Base-by-base conservation (phyloP, 2,113 vertebrate genomes). In the Procavia capensis region DNA sequence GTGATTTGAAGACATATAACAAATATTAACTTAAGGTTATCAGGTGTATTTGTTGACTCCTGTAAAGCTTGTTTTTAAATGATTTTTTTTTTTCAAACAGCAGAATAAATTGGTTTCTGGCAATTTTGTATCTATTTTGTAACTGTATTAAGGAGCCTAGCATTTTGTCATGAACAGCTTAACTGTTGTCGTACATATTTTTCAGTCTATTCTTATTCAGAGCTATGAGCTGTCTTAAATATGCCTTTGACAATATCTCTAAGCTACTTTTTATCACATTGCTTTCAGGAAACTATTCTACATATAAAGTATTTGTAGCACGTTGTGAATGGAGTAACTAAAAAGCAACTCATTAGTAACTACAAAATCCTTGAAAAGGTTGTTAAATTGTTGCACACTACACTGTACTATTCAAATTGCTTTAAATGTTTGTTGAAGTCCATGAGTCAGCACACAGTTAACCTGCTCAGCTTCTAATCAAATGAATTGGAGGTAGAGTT, bases 121-220 rank as follows among this genome's bases (percentile, higher is more conserved):
- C 47, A 95, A 86, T 92, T 97, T 96, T 36, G 83, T 92, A 76
- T 1, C 9, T 95, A 93, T 88, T 93, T 84, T 74, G 16, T 80
- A 92, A 47, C 31, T 97, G 3, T 96, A 94, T 96, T 87, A 80
- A 95, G 72, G 96, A 94, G 74, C 85, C 68, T 31, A 79, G 24
- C 91, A 16, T 70, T 96, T 93, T 31, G 34, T 76, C 93, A 83
- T 57, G 88, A 96, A 97, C 95, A 83, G 74, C 87, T 93, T 91
- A 95, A 84, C 59, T 70, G 20, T 66, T 96, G 63, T 25, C 2
- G 93, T 97, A 90, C 39, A 63, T 88, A 25, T 82, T n/a, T 89
- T 20, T 19, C 74, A 96, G 93, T 96, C 86, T 95, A 16, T 85
- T 96, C 74, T 79, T 95, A 85, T 61, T 57, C n/a, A 97, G 88